These are phyloP conservation scores for Macaca mulatta DNA, from an alignment of 2,113 vertebrate genomes.

Conservation along the genomic window DNA sequence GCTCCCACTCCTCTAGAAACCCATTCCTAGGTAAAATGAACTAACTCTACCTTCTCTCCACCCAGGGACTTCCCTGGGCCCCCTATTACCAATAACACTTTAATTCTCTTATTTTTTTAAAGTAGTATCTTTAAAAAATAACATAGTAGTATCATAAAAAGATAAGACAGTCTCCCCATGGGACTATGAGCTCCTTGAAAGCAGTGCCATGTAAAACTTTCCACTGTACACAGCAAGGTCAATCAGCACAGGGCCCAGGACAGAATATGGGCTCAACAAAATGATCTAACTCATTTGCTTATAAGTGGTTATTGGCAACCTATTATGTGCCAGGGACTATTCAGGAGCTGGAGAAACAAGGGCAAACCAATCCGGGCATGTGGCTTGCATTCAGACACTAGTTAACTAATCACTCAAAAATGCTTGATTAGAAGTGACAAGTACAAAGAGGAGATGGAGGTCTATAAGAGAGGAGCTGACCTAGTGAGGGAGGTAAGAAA, in stretches of 20 bases:
- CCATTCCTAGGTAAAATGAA: neutral
- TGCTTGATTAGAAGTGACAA: neutral
- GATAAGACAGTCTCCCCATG: too few species aligned
- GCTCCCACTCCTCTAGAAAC: neutral
- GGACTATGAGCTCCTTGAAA: neutral
- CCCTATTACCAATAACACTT: neutral
- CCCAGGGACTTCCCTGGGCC: neutral
- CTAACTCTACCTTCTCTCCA: neutral
- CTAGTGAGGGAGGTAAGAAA: neutral
- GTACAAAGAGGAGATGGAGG: neutral
- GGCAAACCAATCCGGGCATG: neutral
- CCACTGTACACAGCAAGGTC: neutral
- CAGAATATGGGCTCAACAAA: neutral
- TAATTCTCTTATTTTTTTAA: neutral
- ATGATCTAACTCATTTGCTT: neutral
- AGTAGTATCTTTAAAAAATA: neutral
- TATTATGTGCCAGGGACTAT: neutral
- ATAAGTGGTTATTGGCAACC: neutral
- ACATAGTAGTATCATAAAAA: too few species aligned
- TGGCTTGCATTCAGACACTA: neutral
- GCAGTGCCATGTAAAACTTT: neutral
- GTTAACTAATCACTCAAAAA: neutral
- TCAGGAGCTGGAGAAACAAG: neutral
- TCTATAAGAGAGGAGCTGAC: neutral
- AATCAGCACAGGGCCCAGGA: neutral